Evolutionary conservation across 1,140 invertebrate genomes (phyloP).

Genomic region (Drosophila ficusphila): DNA sequence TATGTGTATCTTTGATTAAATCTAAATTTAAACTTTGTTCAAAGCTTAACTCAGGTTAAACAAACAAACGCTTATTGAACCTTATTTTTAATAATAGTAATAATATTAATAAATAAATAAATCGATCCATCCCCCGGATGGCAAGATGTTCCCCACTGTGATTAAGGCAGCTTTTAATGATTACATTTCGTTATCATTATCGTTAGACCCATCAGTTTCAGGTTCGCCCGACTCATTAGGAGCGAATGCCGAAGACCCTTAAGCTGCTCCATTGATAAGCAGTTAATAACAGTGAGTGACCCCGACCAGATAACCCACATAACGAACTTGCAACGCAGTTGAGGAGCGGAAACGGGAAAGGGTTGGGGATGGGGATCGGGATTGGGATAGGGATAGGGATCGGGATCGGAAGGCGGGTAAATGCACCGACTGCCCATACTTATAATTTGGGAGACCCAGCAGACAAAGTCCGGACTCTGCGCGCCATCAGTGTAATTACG

Average conservation of each 20-base stretch:
- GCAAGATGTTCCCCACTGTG: too few relatives aligned
- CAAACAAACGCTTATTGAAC: too few relatives aligned
- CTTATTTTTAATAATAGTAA: too few relatives aligned
- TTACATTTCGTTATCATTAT: conserved; percentile 20
- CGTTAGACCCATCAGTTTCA: background rate
- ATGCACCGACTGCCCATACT: conserved; percentile 61
- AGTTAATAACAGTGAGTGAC: conserved; percentile 49
- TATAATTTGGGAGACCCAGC: conserved; percentile 21
- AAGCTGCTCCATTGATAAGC: conserved; percentile 58
- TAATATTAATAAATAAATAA: too few relatives aligned
- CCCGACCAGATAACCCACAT: conserved; percentile 24
- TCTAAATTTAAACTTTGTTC: too few relatives aligned
- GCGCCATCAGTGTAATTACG: conserved; percentile 72
- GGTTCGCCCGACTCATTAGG: conserved; percentile 18
- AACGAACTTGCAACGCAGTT: background rate
- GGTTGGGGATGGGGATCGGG: conserved; percentile 15
- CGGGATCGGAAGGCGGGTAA: conserved; percentile 54
- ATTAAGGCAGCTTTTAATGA: background rate
- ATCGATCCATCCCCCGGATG: too few relatives aligned
- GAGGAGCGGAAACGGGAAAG: conserved; percentile 10
- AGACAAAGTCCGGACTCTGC: conserved; percentile 22
- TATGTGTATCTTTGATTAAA: too few relatives aligned
- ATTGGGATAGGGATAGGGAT: too few relatives aligned
- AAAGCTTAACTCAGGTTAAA: too few relatives aligned
- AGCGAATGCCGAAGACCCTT: conserved; percentile 4